These are phyloP conservation scores for Volucella inanis DNA, from an alignment of 2,888 invertebrate genomes.

Conservation along the genomic window DNA sequence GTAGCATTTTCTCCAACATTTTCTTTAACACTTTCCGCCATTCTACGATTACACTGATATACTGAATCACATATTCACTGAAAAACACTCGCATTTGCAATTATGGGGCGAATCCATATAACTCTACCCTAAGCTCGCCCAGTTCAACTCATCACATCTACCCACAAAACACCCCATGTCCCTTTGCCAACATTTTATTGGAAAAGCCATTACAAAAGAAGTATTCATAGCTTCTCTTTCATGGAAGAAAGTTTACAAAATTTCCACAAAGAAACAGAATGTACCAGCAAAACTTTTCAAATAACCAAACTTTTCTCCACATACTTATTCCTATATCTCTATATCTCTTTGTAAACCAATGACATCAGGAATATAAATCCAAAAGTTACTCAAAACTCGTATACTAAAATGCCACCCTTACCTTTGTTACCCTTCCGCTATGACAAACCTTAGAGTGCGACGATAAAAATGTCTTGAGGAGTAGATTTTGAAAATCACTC, in stretches of 20 bases:
- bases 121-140: too few relatives aligned
- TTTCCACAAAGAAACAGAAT: background rate
- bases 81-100: too few relatives aligned
- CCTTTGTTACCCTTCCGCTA: too few relatives aligned
- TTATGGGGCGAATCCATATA: too few relatives aligned
- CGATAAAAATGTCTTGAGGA: slow-evolving; percentile 41
- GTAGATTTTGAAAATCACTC: slow-evolving; percentile 40
- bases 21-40: too few relatives aligned
- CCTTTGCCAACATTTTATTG: background rate
- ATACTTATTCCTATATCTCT: background rate
- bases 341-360: slow-evolving; percentile 23
- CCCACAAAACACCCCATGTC: too few relatives aligned
- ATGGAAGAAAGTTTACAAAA: background rate
- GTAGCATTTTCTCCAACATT: too few relatives aligned
- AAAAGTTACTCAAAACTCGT: slow-evolving; percentile 5
- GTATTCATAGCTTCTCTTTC: background rate
- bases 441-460: slow-evolving; percentile 19
- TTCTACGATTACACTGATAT: too few relatives aligned
- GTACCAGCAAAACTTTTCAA: slow-evolving; percentile 19
- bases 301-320: slow-evolving; percentile 29
- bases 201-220: background rate
- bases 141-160: too few relatives aligned
- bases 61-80: too few relatives aligned
- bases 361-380: slow-evolving; percentile 34
- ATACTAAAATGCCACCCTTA: slow-evolving; percentile 30